Evolutionary conservation across 1,140 invertebrate species (phyloP).

Genomic region (Drosophila mayri): DNA sequence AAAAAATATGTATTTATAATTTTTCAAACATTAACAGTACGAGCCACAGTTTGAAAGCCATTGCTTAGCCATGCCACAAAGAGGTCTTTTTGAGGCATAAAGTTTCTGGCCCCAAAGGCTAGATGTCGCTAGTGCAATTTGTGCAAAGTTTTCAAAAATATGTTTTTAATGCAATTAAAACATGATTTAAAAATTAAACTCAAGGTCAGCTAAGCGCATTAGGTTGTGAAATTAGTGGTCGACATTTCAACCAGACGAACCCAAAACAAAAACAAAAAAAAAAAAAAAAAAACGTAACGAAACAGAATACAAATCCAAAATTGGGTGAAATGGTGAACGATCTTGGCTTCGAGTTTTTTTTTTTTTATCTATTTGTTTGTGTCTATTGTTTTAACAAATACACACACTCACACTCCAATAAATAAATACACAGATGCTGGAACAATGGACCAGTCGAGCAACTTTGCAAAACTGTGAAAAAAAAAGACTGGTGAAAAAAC

Average conservation of each 20-base stretch:
- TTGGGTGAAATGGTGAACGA: constrained; percentile 81
- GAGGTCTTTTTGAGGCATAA: neutral
- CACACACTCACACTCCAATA: neutral
- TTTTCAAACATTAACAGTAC: neutral
- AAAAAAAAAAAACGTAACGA: constrained; percentile 41
- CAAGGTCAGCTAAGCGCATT: constrained; percentile 8
- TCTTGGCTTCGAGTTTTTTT: constrained; percentile 52
- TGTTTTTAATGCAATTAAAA: no score
- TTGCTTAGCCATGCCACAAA: neutral
- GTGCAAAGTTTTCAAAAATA: neutral
- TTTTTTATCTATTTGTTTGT: constrained; percentile 25
- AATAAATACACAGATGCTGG: constrained; percentile 22
- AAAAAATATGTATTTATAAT: neutral
- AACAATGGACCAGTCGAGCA: constrained; percentile 70
- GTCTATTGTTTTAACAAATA: constrained; percentile 49
- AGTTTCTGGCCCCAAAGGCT: neutral
- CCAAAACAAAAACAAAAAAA: neutral
- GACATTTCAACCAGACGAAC: neutral
- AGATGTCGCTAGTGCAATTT: constrained; percentile 1
- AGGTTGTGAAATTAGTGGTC: neutral
- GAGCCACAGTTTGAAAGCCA: neutral
- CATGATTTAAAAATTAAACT: neutral
- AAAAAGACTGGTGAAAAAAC: constrained; percentile 29
- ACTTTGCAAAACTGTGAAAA: constrained; percentile 57
- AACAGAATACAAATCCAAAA: constrained; percentile 56